Evolutionary conservation across 2,888 invertebrate species (phyloP).

Genomic region (Chrysomela aeneicollis): DNA sequence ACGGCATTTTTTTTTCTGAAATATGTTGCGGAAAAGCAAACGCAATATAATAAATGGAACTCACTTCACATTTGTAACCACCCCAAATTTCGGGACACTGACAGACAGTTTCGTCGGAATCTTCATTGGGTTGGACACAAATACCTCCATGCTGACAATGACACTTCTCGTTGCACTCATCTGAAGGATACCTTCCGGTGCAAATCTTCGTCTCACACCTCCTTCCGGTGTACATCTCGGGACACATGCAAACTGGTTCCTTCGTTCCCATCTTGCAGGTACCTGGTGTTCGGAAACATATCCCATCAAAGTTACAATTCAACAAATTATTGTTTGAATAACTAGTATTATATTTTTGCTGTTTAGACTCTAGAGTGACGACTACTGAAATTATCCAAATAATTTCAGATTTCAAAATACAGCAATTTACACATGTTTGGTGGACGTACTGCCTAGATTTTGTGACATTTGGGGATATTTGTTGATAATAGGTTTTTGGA

Average conservation of each 20-base stretch:
- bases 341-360: no score
- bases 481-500: no score
- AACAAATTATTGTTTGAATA: no score
- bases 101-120: slow-evolving; percentile 64
- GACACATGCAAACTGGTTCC: slow-evolving; percentile 62
- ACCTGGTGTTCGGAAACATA: background rate
- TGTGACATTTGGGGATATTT: no score
- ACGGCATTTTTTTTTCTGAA: no score
- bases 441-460: no score
- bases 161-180: slow-evolving; percentile 41
- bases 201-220: slow-evolving; percentile 64
- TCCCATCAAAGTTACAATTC: background rate
- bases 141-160: slow-evolving; percentile 49
- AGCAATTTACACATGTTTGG: no score
- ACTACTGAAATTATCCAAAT: no score
- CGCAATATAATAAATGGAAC: no score
- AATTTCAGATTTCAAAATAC: no score
- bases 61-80: slow-evolving; percentile 66
- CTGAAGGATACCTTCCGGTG: slow-evolving; percentile 54
- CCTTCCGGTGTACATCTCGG: slow-evolving; percentile 60
- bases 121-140: slow-evolving; percentile 64
- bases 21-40: background rate
- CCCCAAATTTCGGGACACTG: slow-evolving; percentile 66
- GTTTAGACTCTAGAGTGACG: no score
- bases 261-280: slow-evolving; percentile 54